phyloP scores from a whole-genome alignment of 2,797 vertebrate species.

The Bovichtus variegatus region DNA sequence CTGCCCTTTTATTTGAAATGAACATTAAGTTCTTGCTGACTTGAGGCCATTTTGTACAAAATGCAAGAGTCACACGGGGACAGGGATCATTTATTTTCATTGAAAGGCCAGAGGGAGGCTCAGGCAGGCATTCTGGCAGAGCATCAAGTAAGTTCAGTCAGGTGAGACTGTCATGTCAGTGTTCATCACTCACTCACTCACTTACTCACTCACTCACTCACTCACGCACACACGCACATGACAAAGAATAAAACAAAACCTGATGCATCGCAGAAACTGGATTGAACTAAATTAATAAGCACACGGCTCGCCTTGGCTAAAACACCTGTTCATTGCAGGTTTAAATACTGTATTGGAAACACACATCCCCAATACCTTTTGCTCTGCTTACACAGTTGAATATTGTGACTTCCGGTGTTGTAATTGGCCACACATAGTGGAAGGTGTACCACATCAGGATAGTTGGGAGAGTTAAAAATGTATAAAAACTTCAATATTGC shows the following conservation, averaged over 20 bases:
- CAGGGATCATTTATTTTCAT: slow-evolving; percentile 70
- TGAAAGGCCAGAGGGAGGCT: slow-evolving; percentile 55
- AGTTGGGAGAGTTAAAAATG: slow-evolving; percentile 22
- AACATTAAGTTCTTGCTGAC: slow-evolving; percentile 60
- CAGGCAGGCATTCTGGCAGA: slow-evolving; percentile 55
- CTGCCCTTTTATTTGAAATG: slow-evolving; percentile 34
- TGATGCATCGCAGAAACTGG: background rate
- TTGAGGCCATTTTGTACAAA: slow-evolving; percentile 60
- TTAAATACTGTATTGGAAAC: background rate
- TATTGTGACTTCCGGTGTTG: slow-evolving; percentile 9
- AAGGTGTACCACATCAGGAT: slow-evolving; percentile 3
- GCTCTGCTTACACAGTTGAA: too few relatives aligned
- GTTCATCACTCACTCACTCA: slow-evolving; percentile 31
- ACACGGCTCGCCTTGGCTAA: background rate
- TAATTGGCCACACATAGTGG: slow-evolving; percentile 7
- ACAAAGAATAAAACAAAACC: slow-evolving; percentile 6
- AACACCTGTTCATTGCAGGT: slow-evolving; percentile 11
- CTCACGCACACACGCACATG: background rate
- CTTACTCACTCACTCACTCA: background rate
- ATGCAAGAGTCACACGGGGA: slow-evolving; percentile 53
- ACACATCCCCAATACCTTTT: too few relatives aligned
- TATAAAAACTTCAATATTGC: slow-evolving; percentile 28
- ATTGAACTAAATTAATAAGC: slow-evolving; percentile 4
- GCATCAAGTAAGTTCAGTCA: slow-evolving; percentile 62
- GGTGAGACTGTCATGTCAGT: slow-evolving; percentile 59